These are phyloP conservation scores for Caenorhabditis inopinata DNA, from an alignment of 1,140 invertebrate genomes.

Conservation along the genomic window DNA sequence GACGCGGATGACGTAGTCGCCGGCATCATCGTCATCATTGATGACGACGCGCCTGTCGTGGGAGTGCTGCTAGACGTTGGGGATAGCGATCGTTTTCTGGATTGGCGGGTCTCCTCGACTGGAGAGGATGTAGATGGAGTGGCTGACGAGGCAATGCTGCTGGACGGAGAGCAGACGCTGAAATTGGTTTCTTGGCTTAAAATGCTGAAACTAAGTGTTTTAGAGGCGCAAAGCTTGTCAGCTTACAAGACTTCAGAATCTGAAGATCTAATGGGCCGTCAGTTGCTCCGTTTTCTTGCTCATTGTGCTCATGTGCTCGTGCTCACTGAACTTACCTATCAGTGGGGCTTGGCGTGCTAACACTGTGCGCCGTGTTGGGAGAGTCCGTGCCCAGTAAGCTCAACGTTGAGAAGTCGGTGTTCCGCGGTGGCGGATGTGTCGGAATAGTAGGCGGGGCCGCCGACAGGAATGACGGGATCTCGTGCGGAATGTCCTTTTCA, in stretches of 20 bases:
- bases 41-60: neutral
- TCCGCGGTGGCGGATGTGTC: neutral
- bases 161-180: neutral
- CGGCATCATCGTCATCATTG: neutral
- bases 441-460: too few relatives aligned
- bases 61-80: neutral
- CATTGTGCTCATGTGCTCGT: neutral
- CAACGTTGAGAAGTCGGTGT: neutral
- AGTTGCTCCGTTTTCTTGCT: neutral
- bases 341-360: neutral
- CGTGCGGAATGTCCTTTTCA: neutral
- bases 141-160: neutral
- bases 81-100: neutral
- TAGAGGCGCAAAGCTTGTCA: too few relatives aligned
- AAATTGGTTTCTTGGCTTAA: neutral
- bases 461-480: neutral
- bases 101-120: neutral
- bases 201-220: too few relatives aligned
- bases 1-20: slow-evolving; percentile 7
- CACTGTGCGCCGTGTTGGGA: neutral
- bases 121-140: neutral
- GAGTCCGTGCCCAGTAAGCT: neutral
- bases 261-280: too few relatives aligned
- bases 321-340: neutral
- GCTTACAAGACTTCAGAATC: too few relatives aligned